Evolutionary conservation across 2,888 invertebrate genomes (phyloP).

Genomic region (Ferdinandea cuprea): DNA sequence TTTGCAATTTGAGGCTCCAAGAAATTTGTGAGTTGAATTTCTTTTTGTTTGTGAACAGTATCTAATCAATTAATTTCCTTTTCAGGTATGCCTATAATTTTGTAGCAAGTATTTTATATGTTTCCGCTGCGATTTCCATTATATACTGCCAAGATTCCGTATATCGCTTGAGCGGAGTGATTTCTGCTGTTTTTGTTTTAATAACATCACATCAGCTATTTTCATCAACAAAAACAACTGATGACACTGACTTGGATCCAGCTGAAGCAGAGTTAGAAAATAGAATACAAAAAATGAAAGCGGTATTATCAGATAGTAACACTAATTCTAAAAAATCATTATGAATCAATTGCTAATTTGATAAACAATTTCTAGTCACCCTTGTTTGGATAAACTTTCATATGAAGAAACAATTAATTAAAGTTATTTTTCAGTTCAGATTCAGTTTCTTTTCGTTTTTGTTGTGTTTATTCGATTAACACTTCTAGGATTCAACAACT

Average conservation of each 20-base stretch:
- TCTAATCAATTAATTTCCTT: slow-evolving; percentile 7
- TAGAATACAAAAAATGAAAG: slow-evolving; percentile 71
- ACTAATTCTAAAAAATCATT: slow-evolving; percentile 29
- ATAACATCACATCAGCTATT: slow-evolving; percentile 86
- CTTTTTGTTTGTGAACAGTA: not conserved
- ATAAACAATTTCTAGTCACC: slow-evolving; percentile 31
- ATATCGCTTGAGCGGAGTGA: slow-evolving; percentile 85
- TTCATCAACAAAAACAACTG: slow-evolving; percentile 42
- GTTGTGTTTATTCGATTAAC: too few relatives aligned
- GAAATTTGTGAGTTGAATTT: slow-evolving; percentile 85
- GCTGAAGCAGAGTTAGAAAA: slow-evolving; percentile 45
- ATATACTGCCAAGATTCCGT: slow-evolving; percentile 86
- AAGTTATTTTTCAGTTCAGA: too few relatives aligned
- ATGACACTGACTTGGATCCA: slow-evolving; percentile 23
- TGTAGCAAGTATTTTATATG: slow-evolving; percentile 83
- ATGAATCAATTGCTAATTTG: slow-evolving; percentile 29
- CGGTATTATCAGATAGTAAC: slow-evolving; percentile 44
- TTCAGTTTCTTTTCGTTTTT: too few relatives aligned
- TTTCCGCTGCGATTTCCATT: slow-evolving; percentile 84
- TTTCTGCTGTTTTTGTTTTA: slow-evolving; percentile 84
- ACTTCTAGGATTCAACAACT: too few relatives aligned
- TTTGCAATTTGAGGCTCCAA: slow-evolving; percentile 88
- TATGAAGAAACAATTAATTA: too few relatives aligned
- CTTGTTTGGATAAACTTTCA: too few relatives aligned
- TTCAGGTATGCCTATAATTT: slow-evolving; percentile 75